These are phyloP conservation scores for Neocrepidodera transversa DNA, from an alignment of 2,888 invertebrate genomes.

Conservation along the genomic window DNA sequence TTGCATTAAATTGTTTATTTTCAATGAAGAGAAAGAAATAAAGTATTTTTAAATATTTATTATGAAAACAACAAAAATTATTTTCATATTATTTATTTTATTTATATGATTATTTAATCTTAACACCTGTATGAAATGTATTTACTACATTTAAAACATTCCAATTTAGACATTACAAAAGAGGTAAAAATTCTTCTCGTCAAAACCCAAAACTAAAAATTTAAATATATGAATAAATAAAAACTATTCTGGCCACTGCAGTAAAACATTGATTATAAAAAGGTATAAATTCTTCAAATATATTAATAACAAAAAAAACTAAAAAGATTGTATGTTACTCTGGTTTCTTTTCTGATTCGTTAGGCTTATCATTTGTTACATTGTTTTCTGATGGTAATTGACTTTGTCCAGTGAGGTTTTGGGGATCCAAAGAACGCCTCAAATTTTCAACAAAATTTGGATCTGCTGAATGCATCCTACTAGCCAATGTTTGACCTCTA, in stretches of 20 bases:
- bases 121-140: no score
- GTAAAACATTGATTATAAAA: neutral
- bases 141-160: no score
- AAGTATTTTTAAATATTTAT: no score
- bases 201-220: no score
- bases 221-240: neutral
- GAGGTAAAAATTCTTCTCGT: no score
- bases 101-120: no score
- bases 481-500: slow-evolving; percentile 79
- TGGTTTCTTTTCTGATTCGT: neutral
- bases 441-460: slow-evolving; percentile 77
- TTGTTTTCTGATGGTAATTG: neutral
- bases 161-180: no score
- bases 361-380: slow-evolving; percentile 1
- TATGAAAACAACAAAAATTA: no score
- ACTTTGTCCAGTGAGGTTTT: slow-evolving; percentile 17
- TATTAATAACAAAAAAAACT: no score
- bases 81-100: no score
- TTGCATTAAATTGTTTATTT: no score
- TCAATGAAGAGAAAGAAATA: no score
- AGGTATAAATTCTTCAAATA: neutral
- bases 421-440: slow-evolving; percentile 34
- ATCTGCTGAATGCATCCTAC: slow-evolving; percentile 82
- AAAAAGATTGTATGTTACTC: neutral
- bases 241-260: neutral